Evolutionary conservation across 2,113 vertebrate genomes (phyloP), one percentile per base, ranked within the genome.

Genomic region (Phalacrocorax brasilianus): DNA sequence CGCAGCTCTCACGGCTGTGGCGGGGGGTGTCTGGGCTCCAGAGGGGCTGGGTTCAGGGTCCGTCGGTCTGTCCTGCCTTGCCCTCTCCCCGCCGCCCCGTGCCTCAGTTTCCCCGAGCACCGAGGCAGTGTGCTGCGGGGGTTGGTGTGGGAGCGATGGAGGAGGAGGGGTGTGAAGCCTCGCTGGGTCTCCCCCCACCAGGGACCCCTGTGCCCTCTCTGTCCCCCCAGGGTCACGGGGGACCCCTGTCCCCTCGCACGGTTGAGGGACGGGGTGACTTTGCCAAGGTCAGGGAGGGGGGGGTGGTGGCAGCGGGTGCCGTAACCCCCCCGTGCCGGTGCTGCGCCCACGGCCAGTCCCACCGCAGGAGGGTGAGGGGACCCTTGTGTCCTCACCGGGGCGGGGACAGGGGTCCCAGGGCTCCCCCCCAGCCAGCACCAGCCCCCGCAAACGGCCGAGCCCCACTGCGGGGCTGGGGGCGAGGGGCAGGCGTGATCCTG

Each of bases 271-370:
- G 1, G 24, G 12, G 55, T 21, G 20, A 12, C 72, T 59, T 35
- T 33, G 56, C 63, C 88, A 33, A 76, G 74, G 63, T 58, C 77
- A 12, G 53, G 61, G 49, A 32, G 23, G 58, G 26, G 26, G 26
- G 3, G 55, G 56, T 1, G 3, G 63, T 32, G 63, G 32, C 70
- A 24, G 26, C 0, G 14, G 47, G 32, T 40, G 13, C 35, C 35
- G 32, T 12, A 6, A 47, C 33, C 18, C 28, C 28, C 24, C 0
- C 1, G 30, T 6, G 6, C 4, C 3, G 14, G 53, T n/a, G 66
- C 59, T 44, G 30, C 17, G 11, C 9, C n/a, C 9, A 3, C 0
- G 1, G 21, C 22, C 0, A 0, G 47, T 26, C 28, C 35, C 35
- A 33, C 1, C 2, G 0, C 1, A 4, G 56, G 14, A n/a, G 12